A percentile compares a stretch with the other conserved stretches of the same genome.
These are phyloP conservation scores for Sebastes taczanowskii DNA, from an alignment of 2,797 vertebrate genomes.

Conservation along the genomic window DNA sequence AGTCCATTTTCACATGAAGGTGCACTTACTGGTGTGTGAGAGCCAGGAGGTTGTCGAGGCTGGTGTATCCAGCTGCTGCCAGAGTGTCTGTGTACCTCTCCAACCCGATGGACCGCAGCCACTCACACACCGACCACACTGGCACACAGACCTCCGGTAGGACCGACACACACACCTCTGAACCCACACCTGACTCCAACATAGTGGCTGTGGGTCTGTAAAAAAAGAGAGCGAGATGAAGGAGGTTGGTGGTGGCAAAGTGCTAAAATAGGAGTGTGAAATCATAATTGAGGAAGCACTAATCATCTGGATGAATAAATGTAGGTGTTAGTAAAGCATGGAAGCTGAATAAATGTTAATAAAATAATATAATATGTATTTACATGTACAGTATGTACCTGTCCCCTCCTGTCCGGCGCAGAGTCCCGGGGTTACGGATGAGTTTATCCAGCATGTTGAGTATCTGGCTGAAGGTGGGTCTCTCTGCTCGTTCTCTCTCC, in stretches of 20 bases:
- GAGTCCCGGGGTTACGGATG: slow-evolving; percentile 96
- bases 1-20: slow-evolving; percentile 4
- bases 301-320: background rate
- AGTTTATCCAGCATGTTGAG: slow-evolving; percentile 99
- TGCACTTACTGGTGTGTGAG: slow-evolving; percentile 98
- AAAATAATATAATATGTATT: background rate
- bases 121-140: slow-evolving; percentile 91
- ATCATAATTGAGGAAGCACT: background rate
- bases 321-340: background rate
- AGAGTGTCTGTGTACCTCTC: slow-evolving; percentile 98
- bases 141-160: slow-evolving; percentile 90
- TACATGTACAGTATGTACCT: slow-evolving; percentile 85
- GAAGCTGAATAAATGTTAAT: background rate
- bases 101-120: slow-evolving; percentile 97
- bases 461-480: slow-evolving; percentile 97
- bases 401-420: slow-evolving; percentile 94
- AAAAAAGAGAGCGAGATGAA: background rate
- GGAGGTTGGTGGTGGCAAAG: slow-evolving; percentile 8
- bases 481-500: slow-evolving; percentile 95
- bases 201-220: slow-evolving; percentile 89
- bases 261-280: slow-evolving; percentile 4
- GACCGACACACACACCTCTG: slow-evolving; percentile 92
- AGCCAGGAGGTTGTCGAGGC: slow-evolving; percentile 92
- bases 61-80: slow-evolving; percentile 94
- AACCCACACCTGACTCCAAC: slow-evolving; percentile 90